A percentile compares a stretch with the other conserved stretches of the same genome.
Evolutionary conservation across 2,113 vertebrate genomes (phyloP).

Genomic region (Periophthalmodon schlosseri): DNA sequence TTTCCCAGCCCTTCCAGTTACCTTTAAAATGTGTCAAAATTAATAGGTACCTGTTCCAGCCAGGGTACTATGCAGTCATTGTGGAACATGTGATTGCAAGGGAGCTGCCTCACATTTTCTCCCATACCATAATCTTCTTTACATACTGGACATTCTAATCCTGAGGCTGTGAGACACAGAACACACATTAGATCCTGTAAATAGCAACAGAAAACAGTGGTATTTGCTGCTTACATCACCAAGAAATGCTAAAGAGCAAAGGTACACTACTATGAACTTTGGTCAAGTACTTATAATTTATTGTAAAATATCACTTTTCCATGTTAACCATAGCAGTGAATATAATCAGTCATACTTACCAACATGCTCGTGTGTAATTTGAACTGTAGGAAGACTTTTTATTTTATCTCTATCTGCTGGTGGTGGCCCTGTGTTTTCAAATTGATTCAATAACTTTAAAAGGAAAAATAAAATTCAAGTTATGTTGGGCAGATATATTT

Average conservation of each 20-base stretch:
- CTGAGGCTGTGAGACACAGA: conserved; percentile 79
- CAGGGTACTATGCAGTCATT: conserved; percentile 96
- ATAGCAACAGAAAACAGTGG: neutral
- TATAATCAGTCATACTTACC: conserved; percentile 74
- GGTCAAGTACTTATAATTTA: too few relatives aligned
- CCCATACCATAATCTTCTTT: conserved; percentile 95
- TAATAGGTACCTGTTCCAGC: conserved; percentile 89
- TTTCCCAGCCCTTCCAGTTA: neutral
- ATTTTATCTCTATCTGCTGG: conserved; percentile 97
- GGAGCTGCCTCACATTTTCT: conserved; percentile 91
- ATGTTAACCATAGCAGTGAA: neutral
- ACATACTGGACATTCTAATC: conserved; percentile 96
- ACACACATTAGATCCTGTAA: neutral
- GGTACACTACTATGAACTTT: too few relatives aligned
- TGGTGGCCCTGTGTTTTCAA: conserved; percentile 97
- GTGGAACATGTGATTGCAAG: conserved; percentile 98
- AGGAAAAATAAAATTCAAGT: neutral
- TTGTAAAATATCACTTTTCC: too few relatives aligned
- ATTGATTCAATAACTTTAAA: conserved; percentile 93
- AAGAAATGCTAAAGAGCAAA: neutral
- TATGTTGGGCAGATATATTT: neutral
- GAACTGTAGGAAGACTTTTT: conserved; percentile 91
- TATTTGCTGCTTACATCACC: neutral
- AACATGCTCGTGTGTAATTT: conserved; percentile 90
- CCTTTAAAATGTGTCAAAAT: neutral